Conservation (phyloP, 2,888 invertebrate genomes). For the Cataglyphis livida region DNA sequence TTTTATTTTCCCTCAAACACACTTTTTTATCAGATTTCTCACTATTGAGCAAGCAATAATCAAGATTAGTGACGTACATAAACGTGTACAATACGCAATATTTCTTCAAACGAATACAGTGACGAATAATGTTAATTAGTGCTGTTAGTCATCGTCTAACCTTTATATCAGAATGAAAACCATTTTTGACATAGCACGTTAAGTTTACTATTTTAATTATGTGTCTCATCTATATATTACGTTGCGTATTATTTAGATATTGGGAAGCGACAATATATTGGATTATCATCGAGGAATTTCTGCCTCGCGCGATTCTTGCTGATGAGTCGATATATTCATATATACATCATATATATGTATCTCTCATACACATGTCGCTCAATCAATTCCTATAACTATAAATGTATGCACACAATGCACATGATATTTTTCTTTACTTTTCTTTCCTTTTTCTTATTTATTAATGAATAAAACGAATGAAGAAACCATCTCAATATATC, state of each 20-base stretch:
- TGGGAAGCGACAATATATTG: background rate
- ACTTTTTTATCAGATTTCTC: background rate
- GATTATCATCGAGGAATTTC: background rate
- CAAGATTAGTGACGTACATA: slow-evolving; percentile 51
- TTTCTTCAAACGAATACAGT: background rate
- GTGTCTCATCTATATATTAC: slow-evolving; percentile 4
- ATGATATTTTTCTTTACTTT: background rate
- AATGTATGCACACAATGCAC: background rate
- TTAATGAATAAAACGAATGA: background rate
- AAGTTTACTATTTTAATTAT: background rate
- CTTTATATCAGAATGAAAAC: background rate
- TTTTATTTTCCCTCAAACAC: background rate
- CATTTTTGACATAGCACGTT: background rate
- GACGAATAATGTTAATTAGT: background rate
- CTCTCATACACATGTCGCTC: background rate
- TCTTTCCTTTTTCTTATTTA: background rate
- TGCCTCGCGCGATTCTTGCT: background rate
- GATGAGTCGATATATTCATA: background rate
- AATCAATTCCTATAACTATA: background rate
- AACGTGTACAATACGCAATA: background rate
- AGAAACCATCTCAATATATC: background rate
- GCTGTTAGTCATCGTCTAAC: slow-evolving; percentile 26
- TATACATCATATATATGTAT: background rate
- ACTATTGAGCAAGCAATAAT: background rate
- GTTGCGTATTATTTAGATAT: background rate